phyloP scores from a whole-genome alignment of 2,888 invertebrate species.

The Drosophila anomalata region DNA sequence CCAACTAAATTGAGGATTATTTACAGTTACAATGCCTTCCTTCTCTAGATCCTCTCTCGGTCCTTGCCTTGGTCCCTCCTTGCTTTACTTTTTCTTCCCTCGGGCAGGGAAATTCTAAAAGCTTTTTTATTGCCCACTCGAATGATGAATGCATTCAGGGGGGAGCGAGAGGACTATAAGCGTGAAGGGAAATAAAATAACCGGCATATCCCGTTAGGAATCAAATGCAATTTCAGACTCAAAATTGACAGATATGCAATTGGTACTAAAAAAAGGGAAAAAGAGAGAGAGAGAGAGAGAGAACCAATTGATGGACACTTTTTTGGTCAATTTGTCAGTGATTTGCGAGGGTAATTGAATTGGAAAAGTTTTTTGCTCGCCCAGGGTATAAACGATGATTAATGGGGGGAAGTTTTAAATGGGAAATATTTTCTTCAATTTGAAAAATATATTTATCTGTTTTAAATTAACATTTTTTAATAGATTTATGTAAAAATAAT shows the following conservation, averaged over 20 bases:
- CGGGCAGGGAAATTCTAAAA: conserved; percentile 45
- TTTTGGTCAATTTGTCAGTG: conserved; percentile 41
- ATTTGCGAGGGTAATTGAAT: conserved; percentile 46
- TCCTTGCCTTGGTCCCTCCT: not conserved
- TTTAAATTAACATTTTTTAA: too few species aligned
- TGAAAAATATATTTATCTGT: not conserved
- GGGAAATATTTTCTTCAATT: not conserved
- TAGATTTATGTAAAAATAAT: not conserved
- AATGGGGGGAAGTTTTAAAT: conserved; percentile 18
- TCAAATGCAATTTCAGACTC: conserved; percentile 67
- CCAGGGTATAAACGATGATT: conserved; percentile 27
- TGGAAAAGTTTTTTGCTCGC: conserved; percentile 21
- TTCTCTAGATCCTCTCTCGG: not conserved
- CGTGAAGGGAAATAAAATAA: conserved; percentile 41
- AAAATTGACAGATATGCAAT: conserved; percentile 61
- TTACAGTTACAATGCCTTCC: conserved; percentile 12
- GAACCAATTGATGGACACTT: conserved; percentile 38
- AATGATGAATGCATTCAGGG: conserved; percentile 52
- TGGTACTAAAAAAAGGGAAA: conserved; percentile 1
- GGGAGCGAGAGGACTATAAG: not conserved
- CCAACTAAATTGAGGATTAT: conserved; percentile 3
- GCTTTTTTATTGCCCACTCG: conserved; percentile 62
- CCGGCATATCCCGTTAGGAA: conserved; percentile 46
- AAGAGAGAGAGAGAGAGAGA: conserved; percentile 11
- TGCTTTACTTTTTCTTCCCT: not conserved